Evolutionary conservation across 2,113 vertebrate species (phyloP).

Genomic region (Pachyramphus minor): DNA sequence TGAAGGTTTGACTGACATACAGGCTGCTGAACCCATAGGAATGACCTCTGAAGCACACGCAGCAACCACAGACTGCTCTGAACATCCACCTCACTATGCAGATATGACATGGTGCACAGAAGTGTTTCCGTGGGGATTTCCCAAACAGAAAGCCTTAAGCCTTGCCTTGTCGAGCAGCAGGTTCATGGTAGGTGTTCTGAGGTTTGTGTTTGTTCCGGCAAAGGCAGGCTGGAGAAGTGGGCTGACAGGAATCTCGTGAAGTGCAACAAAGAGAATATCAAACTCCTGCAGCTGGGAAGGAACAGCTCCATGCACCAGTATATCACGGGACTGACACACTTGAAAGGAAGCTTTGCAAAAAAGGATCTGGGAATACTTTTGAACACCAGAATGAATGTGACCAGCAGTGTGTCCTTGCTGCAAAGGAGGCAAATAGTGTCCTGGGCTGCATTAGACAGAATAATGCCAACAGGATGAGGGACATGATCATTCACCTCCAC

Average conservation of each 20-base stretch:
- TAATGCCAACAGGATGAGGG: background rate
- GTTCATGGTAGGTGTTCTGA: background rate
- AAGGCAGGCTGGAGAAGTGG: background rate
- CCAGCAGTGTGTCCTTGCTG: background rate
- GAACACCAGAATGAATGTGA: background rate
- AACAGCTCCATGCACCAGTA: background rate
- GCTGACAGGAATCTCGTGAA: background rate
- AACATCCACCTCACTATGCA: background rate
- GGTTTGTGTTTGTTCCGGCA: background rate
- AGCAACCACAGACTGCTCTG: background rate
- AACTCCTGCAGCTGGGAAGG: background rate
- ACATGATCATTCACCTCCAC: background rate
- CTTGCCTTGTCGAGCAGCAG: background rate
- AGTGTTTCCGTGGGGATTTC: background rate
- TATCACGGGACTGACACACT: too few species aligned
- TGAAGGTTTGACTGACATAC: background rate
- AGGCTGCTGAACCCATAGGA: background rate
- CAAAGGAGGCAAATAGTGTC: background rate
- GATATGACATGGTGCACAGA: background rate
- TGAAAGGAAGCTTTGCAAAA: background rate
- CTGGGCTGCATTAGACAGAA: background rate
- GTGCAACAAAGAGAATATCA: background rate
- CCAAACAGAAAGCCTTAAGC: background rate
- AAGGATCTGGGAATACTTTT: background rate
- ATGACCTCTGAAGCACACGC: background rate